Base-by-base conservation (phyloP, 2,113 vertebrate species). In the Plectropomus leopardus region DNA sequence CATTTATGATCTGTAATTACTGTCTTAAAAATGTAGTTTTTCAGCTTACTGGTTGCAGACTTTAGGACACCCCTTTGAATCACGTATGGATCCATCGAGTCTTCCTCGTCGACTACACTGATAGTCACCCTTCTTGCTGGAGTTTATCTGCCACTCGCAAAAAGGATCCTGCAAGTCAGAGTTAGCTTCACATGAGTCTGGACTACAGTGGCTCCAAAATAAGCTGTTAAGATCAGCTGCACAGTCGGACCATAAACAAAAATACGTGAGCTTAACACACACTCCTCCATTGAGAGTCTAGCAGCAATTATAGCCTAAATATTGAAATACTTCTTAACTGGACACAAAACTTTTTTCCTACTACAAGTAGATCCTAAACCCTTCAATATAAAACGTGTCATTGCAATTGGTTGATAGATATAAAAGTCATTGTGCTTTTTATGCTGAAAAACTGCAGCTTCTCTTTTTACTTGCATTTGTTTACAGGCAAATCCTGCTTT, bases 121-220 rank as follows among this genome's bases (percentile, higher is more conserved):
- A 1, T 96, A 96, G 1, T 98, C 97, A 0, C 96, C 97, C 80
- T 97, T 98, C 88, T 97, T 97, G 89, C 90, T 97, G 83, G 95
- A 95, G 81, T 96, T 97, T 74, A 96, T 95, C 82, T 97, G 97
- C 97, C 97, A 98, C 86, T 98, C 97, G 0, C 97, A 98, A 76
- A 95, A 97, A 6, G 93, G 92, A n/a, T 98, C 97, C 97, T 98
- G 72, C 3, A 54, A 14, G 59, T 14, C 44, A 87, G 69, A 81
- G 15, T 58, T 59, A 67, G 47, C 0, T 60, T 72, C 63, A 59
- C 21, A 32, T 55, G 5, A 80, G 36, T 74, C n/a, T 67, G 5
- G 0, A 58, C 59, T 10, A 59, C 0, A 50, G 2, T 0, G 7
- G 4, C n/a, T 60, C 19, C 10, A 7, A 21, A 17, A 42, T 15